Conservation (phyloP, 2,888 invertebrate genomes). For the Oscheius onirici region DNA sequence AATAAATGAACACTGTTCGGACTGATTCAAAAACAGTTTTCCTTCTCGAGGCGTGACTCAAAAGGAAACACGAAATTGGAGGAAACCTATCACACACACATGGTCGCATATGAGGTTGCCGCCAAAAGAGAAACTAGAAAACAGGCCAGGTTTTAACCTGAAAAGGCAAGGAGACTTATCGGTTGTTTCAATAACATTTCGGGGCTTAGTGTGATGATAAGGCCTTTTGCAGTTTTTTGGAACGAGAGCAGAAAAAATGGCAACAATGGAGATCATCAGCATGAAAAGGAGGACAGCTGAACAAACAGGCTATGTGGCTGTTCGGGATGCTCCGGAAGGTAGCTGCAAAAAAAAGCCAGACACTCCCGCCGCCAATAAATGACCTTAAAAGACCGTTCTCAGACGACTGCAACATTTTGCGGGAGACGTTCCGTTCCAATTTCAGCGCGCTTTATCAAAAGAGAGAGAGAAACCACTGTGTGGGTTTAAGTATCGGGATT, state of each 20-base stretch:
- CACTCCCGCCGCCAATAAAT: conserved; percentile 7
- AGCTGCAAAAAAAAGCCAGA: background rate
- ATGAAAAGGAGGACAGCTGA: conserved; percentile 9
- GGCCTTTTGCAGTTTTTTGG: conserved; percentile 3
- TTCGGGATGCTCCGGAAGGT: background rate
- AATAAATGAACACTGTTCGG: background rate
- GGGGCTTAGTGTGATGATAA: conserved; percentile 4
- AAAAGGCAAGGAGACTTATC: conserved; percentile 7
- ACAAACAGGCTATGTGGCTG: background rate
- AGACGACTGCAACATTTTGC: background rate
- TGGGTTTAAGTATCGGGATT: background rate
- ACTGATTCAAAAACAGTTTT: background rate
- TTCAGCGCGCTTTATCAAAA: background rate
- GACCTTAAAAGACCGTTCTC: conserved; percentile 21
- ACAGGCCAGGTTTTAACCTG: background rate
- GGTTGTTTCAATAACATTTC: conserved; percentile 5
- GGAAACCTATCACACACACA: no score
- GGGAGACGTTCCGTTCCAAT: background rate
- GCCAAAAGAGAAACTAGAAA: background rate
- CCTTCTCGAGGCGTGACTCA: no score
- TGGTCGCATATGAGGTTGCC: background rate
- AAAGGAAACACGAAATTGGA: no score
- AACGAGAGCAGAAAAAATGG: background rate
- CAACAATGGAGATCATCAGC: background rate
- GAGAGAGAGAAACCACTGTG: background rate